Conservation (phyloP, 2,113 vertebrate species). For the Gracilinanus agilis region DNA sequence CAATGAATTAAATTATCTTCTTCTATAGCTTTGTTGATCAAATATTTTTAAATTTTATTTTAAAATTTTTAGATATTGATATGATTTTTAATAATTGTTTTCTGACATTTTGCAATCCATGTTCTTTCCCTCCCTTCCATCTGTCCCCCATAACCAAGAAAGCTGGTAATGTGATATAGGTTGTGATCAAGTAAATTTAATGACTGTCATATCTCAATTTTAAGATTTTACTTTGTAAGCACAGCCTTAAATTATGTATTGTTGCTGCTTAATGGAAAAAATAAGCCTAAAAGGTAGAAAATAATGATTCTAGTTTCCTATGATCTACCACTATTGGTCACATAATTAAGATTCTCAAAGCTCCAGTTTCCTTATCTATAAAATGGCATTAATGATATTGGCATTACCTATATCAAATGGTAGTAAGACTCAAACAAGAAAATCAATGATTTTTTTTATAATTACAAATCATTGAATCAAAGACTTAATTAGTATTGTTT, state of each 20-base stretch:
- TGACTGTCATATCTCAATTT: background rate
- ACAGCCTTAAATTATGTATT: background rate
- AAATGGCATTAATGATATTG: background rate
- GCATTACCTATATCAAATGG: background rate
- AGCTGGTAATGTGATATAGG: too few species aligned
- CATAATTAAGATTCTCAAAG: background rate
- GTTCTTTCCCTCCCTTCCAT: too few species aligned
- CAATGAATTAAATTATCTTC: background rate
- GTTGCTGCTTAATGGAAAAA: too few species aligned
- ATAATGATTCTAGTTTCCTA: background rate
- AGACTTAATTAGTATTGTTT: background rate
- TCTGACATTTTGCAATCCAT: too few species aligned
- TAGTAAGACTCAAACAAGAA: background rate
- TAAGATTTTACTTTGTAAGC: background rate
- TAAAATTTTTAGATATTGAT: too few species aligned
- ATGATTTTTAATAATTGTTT: too few species aligned
- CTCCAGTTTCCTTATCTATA: background rate
- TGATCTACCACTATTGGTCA: background rate
- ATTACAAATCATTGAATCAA: background rate
- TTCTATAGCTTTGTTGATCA: background rate
- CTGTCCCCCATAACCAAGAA: too few species aligned
- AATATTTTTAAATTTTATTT: background rate
- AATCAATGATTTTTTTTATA: background rate
- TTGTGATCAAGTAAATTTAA: background rate
- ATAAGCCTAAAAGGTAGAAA: background rate